Evolutionary conservation across 1,140 invertebrate genomes (phyloP).

Genomic region (Drosophila malerkotliana): DNA sequence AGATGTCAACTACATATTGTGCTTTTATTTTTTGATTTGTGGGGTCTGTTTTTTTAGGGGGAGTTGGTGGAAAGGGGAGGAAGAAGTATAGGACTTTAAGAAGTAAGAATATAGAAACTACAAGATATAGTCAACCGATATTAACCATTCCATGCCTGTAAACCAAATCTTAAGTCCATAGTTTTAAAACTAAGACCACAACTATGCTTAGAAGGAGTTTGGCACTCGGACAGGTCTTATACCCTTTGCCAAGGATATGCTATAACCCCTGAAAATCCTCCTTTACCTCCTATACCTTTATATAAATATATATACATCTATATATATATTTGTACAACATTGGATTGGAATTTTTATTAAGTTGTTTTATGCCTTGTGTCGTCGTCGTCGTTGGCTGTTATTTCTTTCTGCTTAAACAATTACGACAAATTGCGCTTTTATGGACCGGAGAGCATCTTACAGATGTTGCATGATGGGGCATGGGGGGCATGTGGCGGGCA

Average conservation of each 20-base stretch:
- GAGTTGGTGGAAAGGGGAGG: too few relatives aligned
- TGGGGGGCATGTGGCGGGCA: not conserved
- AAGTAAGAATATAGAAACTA: too few relatives aligned
- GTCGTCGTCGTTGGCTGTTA: conserved; percentile 64
- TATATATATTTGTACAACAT: conserved; percentile 60
- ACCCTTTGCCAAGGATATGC: not conserved
- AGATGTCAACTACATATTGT: conserved; percentile 35
- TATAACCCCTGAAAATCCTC: not conserved
- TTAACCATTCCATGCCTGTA: too few relatives aligned
- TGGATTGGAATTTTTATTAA: conserved; percentile 81
- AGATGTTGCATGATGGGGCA: not conserved
- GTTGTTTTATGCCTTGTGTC: conserved; percentile 77
- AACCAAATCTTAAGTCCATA: too few relatives aligned
- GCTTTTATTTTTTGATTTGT: conserved; percentile 51
- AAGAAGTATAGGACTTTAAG: too few relatives aligned
- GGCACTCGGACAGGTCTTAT: not conserved
- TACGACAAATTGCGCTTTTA: conserved; percentile 83
- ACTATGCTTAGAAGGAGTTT: too few relatives aligned
- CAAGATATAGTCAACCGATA: too few relatives aligned
- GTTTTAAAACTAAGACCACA: too few relatives aligned
- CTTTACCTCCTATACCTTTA: not conserved
- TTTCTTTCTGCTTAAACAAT: conserved; percentile 83
- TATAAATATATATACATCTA: not conserved
- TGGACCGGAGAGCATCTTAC: conserved; percentile 57
- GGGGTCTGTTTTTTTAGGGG: not conserved